A percentile compares a stretch with the other conserved stretches of the same genome.
Conservation (phyloP, 2,888 invertebrate genomes). For the Folsomia candida region DNA sequence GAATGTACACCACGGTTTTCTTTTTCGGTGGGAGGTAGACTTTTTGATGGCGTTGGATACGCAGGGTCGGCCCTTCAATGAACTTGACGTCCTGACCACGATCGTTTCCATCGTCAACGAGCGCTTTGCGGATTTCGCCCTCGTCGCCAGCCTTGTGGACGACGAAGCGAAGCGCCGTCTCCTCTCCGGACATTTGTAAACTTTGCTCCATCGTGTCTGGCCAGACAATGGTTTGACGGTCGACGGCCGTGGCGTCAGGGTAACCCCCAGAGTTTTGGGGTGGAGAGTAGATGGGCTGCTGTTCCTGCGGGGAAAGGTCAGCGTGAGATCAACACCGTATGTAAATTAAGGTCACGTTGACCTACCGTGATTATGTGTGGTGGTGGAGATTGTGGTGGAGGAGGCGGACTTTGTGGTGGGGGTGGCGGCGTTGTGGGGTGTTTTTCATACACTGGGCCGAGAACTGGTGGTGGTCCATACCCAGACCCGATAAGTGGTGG, state of each 20-base stretch:
- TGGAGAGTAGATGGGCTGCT: neutral
- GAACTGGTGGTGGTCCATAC: no score
- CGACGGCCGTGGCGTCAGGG: neutral
- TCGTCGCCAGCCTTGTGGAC: slow-evolving; percentile 26
- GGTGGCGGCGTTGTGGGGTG: neutral
- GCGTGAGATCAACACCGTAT: no score
- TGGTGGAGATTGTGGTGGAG: neutral
- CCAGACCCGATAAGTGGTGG: no score
- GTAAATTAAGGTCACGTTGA: neutral
- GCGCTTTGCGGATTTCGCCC: slow-evolving; percentile 30
- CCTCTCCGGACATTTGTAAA: neutral
- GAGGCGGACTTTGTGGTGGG: neutral
- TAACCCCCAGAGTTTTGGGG: neutral
- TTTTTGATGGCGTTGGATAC: slow-evolving; percentile 34
- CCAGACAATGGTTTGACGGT: slow-evolving; percentile 12
- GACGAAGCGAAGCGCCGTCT: slow-evolving; percentile 6
- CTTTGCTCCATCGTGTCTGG: neutral
- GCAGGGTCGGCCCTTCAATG: slow-evolving; percentile 33
- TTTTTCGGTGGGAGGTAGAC: slow-evolving; percentile 39
- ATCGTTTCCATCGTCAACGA: slow-evolving; percentile 25
- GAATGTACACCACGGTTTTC: slow-evolving; percentile 40
- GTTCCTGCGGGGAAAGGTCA: slow-evolving; percentile 12
- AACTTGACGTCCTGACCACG: slow-evolving; percentile 30
- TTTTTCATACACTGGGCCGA: no score
- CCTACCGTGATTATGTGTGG: neutral